Evolutionary conservation across 1,140 invertebrate genomes (phyloP), one percentile per base, ranked within the genome.

Genomic region (Drosophila albomicans): DNA sequence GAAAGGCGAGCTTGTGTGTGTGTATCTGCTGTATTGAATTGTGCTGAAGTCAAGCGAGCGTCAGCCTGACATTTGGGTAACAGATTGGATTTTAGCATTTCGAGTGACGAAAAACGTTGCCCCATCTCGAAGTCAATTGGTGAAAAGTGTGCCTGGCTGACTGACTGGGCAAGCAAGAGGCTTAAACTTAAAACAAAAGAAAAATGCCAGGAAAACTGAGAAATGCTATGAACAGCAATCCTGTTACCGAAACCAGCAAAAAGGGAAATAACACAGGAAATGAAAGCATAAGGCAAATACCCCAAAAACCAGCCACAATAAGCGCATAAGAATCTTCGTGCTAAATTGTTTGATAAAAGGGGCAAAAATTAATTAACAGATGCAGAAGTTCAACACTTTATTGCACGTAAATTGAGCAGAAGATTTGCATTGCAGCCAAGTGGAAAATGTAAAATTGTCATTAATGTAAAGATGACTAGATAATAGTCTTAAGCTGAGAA

Each of bases 361-460:
- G 35, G 28, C 76, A 63, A 74, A 80, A 81, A 79, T 78, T 84
- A 87, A 87, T 87, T 87, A 82, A 87, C 84, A 65, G 57, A 45
- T 28, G 13, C 10, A 30, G 20, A 25, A 54, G 48, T 35, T 61
- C 48, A 61, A 54, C 48, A 65, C 63, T 62, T 64, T 67, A 46
- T 49, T 7, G 8, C 38, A 58, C 56, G 32, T 67, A 87, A 86
- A 86, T 86, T 87, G 71, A 73, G 79, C 82, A 62, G 52, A 79
- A 87, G 61, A 79, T 73, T 86, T 62, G 35, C 46, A 45, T 41
- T 20, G 28, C 41, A 63, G 15, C 52, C 30, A 43, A 43, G 11
- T n/a, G 41, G 11, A 43, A 43, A 43, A 28, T 16, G 20, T 11
- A 4, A 30, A 30, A 52, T 28, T 25, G 4, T 28, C 25, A 10